Evolutionary conservation across 2,888 invertebrate species (phyloP).

Genomic region (Catotricha subobsoleta): DNA sequence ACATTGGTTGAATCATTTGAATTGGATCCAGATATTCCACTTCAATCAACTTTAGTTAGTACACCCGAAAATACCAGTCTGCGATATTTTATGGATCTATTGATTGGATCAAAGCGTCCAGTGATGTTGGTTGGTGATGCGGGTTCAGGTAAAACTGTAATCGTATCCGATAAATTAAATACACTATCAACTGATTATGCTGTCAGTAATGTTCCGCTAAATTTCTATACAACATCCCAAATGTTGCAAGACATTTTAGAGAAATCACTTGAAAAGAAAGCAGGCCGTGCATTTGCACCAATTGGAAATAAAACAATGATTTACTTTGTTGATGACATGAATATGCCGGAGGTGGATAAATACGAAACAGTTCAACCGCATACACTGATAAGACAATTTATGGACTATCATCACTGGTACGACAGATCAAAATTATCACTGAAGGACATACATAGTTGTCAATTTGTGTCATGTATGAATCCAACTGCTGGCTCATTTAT

Average conservation of each 20-base stretch:
- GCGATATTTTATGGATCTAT: slow-evolving; percentile 70
- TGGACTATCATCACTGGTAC: slow-evolving; percentile 93
- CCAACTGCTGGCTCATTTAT: slow-evolving; percentile 95
- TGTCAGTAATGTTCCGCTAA: slow-evolving; percentile 83
- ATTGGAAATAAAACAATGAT: slow-evolving; percentile 85
- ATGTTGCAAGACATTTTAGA: slow-evolving; percentile 87
- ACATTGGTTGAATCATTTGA: slow-evolving; percentile 81
- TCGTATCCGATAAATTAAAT: slow-evolving; percentile 51
- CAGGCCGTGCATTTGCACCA: slow-evolving; percentile 86
- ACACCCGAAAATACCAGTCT: slow-evolving; percentile 85
- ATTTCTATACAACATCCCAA: slow-evolving; percentile 89
- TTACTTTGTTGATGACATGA: slow-evolving; percentile 94
- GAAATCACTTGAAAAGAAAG: slow-evolving; percentile 90
- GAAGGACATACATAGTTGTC: slow-evolving; percentile 93
- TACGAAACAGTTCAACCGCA: slow-evolving; percentile 96
- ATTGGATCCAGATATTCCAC: slow-evolving; percentile 74
- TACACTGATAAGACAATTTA: slow-evolving; percentile 83
- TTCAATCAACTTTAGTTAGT: slow-evolving; percentile 84
- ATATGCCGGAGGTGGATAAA: slow-evolving; percentile 69
- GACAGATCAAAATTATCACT: slow-evolving; percentile 71
- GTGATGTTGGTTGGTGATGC: slow-evolving; percentile 90
- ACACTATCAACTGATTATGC: slow-evolving; percentile 69
- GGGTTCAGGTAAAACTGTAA: slow-evolving; percentile 86
- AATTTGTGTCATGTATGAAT: slow-evolving; percentile 95
- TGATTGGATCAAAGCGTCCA: slow-evolving; percentile 76